Evolutionary conservation across 2,888 invertebrate species (phyloP).

Genomic region (Oxycera nigricornis): DNA sequence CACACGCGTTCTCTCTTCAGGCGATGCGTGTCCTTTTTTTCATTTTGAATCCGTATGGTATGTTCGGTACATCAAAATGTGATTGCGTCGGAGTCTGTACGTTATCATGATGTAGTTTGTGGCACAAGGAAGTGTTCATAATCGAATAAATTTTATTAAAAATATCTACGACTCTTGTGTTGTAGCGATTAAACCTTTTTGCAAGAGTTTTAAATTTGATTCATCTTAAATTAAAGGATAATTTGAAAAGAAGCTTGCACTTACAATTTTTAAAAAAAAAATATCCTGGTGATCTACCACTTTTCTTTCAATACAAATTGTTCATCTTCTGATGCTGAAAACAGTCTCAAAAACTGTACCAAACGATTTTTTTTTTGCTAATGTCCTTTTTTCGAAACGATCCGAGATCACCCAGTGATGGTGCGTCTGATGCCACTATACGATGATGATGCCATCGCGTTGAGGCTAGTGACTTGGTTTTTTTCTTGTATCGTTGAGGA

Average conservation of each 20-base stretch:
- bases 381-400: not conserved
- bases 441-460: not conserved
- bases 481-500: not conserved
- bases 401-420: not conserved
- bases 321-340: too few species aligned
- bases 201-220: too few species aligned
- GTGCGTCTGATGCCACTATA: not conserved
- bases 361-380: not conserved
- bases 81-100: constrained; percentile 19
- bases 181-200: too few species aligned
- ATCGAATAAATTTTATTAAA: not conserved
- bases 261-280: not conserved
- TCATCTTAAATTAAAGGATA: too few species aligned
- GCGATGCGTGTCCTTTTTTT: not conserved
- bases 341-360: not conserved
- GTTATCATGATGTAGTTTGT: not conserved
- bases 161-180: too few species aligned
- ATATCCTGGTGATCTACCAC: not conserved
- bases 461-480: not conserved
- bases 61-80: not conserved
- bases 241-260: not conserved
- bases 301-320: constrained; percentile 9
- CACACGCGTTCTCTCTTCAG: not conserved
- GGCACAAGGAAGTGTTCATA: not conserved
- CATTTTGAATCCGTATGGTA: not conserved